Conservation (phyloP, 2,888 invertebrate genomes). For the Euspilapteryx auroguttella region DNA sequence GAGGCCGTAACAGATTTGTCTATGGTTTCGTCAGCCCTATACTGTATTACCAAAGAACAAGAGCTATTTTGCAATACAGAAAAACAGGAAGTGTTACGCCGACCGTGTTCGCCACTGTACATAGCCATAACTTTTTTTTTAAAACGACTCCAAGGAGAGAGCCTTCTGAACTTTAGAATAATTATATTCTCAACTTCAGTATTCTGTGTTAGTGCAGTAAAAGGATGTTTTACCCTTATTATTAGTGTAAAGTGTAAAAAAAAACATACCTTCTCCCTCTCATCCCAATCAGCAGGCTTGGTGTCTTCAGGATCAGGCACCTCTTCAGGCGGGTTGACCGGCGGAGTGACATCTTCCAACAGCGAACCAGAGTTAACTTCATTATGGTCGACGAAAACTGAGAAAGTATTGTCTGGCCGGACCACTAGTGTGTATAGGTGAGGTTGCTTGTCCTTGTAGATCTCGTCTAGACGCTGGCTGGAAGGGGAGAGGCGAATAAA, state of each 20-base stretch:
- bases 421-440: slow-evolving; percentile 96
- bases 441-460: slow-evolving; percentile 91
- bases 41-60: too few relatives aligned
- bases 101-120: too few relatives aligned
- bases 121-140: too few relatives aligned
- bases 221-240: too few relatives aligned
- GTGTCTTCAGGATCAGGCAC: slow-evolving; percentile 88
- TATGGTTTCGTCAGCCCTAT: too few relatives aligned
- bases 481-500: slow-evolving; percentile 4
- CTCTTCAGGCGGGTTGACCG: slow-evolving; percentile 93
- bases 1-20: too few relatives aligned
- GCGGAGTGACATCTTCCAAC: slow-evolving; percentile 86
- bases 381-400: slow-evolving; percentile 84
- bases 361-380: slow-evolving; percentile 85
- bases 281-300: slow-evolving; percentile 95
- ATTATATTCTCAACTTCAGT: too few relatives aligned
- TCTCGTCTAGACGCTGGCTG: slow-evolving; percentile 78
- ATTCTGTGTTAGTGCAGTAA: too few relatives aligned
- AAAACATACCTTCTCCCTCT: slow-evolving; percentile 68
- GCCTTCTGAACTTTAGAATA: too few relatives aligned
- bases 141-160: too few relatives aligned
- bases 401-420: slow-evolving; percentile 94
- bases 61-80: too few relatives aligned
- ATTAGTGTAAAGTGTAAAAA: neutral
- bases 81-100: too few relatives aligned